Base-by-base conservation (phyloP, 2,113 vertebrate genomes). In the Bagarius yarrelli region DNA sequence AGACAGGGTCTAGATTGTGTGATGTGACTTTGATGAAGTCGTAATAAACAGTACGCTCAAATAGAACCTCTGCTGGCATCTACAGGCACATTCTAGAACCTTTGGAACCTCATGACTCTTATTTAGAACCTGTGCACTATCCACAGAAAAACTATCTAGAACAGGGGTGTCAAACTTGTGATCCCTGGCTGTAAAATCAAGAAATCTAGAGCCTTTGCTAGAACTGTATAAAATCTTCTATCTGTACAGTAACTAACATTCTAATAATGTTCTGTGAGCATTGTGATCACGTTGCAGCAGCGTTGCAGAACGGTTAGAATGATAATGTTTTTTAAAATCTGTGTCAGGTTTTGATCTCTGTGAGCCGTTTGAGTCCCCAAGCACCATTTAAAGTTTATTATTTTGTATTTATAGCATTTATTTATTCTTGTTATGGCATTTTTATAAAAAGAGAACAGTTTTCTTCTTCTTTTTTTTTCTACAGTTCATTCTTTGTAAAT, bases 401-500 rank as follows among this genome's bases (percentile, higher is more conserved):
- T 44, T 69, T 71, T 11, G 15, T 71, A 52, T 71, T 71, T 71
- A 71, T 71, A n/a, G 8, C 2, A 16, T 52, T 71, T 27, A 71
- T 71, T 72, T 72, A 53, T 72, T 72, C 27, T 52, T 18, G 53
- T 53, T 30, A 53, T 32, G 25, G 4, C 16, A 32, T 32, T 72
- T 53, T 44, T 71, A 13, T 21, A 72, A 72, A 71, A 30, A 1
- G 19, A 47, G 25, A 34, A n/a, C 44, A 44, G 1, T 40, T 32
- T 27, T n/a, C 14, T 32, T 63, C 27, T 11, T 16, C 18, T 5
- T 2, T 21, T 23, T 23, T 40, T 40, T 36, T 23, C 27, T 27
- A 14, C n/a, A 63, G 2, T 16, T 67, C 32, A 3, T 70, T 50
- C 4, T 72, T 72, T 16, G 23, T 32, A 53, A 72, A 72, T 25